Evolutionary conservation across 2,113 vertebrate species (phyloP).

Genomic region (Isichthys henryi): DNA sequence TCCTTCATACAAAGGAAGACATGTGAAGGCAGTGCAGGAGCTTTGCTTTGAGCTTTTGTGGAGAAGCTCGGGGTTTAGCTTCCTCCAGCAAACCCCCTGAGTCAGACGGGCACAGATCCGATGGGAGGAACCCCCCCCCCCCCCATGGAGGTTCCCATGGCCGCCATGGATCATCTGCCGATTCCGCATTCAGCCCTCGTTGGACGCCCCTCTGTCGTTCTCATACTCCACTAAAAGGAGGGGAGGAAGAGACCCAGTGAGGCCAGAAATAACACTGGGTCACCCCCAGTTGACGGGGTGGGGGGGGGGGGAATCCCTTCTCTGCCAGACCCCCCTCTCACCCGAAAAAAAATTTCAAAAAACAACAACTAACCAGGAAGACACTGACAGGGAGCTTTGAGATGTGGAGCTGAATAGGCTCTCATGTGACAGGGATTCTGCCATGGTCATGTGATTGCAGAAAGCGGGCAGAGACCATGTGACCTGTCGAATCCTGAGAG

Average conservation of each 20-base stretch:
- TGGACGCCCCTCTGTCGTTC: conserved; percentile 28
- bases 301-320: neutral
- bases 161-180: conserved; percentile 54
- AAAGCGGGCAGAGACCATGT: neutral
- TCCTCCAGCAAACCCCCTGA: conserved; percentile 52
- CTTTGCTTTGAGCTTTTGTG: conserved; percentile 21
- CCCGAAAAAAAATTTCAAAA: neutral
- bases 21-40: conserved; percentile 52
- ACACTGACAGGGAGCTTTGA: neutral
- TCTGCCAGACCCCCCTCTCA: neutral
- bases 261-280: conserved; percentile 23
- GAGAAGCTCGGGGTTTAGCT: conserved; percentile 45
- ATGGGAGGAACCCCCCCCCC: conserved; percentile 47
- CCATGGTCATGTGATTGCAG: neutral
- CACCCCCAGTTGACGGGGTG: neutral
- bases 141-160: conserved; percentile 59
- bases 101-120: conserved; percentile 62
- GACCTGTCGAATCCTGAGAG: neutral
- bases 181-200: conserved; percentile 57
- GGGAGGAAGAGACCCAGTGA: conserved; percentile 17
- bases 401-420: neutral
- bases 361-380: neutral
- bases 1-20: conserved; percentile 46
- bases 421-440: neutral
- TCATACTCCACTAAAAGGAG: conserved; percentile 35